These are phyloP conservation scores for Atta colombica DNA, from an alignment of 1,140 invertebrate species.

Conservation along the genomic window DNA sequence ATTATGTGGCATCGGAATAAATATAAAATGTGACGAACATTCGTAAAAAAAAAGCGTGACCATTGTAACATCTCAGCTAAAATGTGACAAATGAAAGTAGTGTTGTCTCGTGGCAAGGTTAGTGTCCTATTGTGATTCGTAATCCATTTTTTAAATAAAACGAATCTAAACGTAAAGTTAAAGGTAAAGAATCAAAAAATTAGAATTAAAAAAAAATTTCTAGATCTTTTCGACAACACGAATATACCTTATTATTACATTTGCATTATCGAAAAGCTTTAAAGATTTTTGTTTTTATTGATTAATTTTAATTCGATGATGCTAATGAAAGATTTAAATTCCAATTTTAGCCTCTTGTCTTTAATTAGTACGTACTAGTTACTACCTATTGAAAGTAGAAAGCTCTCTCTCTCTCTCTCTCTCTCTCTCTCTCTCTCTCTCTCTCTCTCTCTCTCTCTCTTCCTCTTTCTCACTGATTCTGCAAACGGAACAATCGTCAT, in stretches of 20 bases:
- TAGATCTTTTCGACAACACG: too few relatives aligned
- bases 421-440: conserved; percentile 10
- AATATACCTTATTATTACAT: not conserved
- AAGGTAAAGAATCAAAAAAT: not conserved
- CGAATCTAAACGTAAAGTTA: not conserved
- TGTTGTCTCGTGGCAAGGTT: conserved; percentile 63
- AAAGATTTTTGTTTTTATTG: not conserved
- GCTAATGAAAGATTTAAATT: not conserved
- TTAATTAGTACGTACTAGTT: conserved; percentile 43
- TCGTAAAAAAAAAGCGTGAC: not conserved
- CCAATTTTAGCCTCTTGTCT: not conserved
- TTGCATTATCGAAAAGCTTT: not conserved
- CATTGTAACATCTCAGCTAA: not conserved
- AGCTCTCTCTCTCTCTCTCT: not conserved
- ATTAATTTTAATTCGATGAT: not conserved
- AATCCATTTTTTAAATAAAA: conserved; percentile 48
- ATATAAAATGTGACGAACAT: conserved; percentile 1
- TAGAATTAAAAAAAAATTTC: not conserved
- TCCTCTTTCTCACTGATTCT: conserved; percentile 49
- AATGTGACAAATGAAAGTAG: conserved; percentile 64
- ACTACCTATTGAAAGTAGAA: conserved; percentile 26
- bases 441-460: conserved; percentile 56
- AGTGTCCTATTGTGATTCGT: conserved; percentile 71
- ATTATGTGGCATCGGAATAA: not conserved
- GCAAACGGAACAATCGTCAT: conserved; percentile 41